Base-by-base conservation (phyloP, 2,888 invertebrate genomes). In the Clusia tigrina region DNA sequence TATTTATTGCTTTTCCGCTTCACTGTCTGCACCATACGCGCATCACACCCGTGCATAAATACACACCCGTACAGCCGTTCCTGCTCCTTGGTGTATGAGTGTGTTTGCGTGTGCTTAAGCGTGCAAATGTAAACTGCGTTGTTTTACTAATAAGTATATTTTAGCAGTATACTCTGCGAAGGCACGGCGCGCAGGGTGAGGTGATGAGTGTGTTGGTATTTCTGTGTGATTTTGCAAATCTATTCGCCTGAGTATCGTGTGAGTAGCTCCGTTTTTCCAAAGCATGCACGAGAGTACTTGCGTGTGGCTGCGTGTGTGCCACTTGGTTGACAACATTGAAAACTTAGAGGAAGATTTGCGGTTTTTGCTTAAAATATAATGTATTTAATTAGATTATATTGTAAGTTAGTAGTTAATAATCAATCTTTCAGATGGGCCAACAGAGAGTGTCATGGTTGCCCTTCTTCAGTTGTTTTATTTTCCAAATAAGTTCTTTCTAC, bases 1-100 rank as follows among this genome's bases (percentile, higher is more conserved):
- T 58, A 62, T 62, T 62, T 58, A 58, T 58, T 58, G 24, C 62
- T 53, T 58, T 62, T 53, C 23, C 54, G 42, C 46, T 58, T 18
- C 20, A 38, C 23, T 25, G 37, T 23, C 23, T 42, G 37, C 24
- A 22, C 37, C 17, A 18, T 26, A 2, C 52, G 2, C 15, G 54
- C 25, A 3, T 15, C 10, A 15, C 3, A 24, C 18, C 9, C 5
- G 3, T 6, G 23, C 52, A 52, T 22, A 32, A 6, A 32, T 32
- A 9, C 32, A 32, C 32, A 32, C 32, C n/a, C n/a, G n/a, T n/a
- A n/a, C n/a, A n/a, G n/a, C n/a, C n/a, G n/a, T n/a, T n/a, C n/a
- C n/a, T n/a, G n/a, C n/a, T n/a, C n/a, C n/a, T 32, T 5, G 12
- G 32, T 32, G 32, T 9, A 5, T 32, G 32, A 32, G 32, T 32